Percentiles rank a stretch among this genome's conserved stretches.
phyloP scores from a whole-genome alignment of 2,888 invertebrate species.

The Cosmia pyralina region DNA sequence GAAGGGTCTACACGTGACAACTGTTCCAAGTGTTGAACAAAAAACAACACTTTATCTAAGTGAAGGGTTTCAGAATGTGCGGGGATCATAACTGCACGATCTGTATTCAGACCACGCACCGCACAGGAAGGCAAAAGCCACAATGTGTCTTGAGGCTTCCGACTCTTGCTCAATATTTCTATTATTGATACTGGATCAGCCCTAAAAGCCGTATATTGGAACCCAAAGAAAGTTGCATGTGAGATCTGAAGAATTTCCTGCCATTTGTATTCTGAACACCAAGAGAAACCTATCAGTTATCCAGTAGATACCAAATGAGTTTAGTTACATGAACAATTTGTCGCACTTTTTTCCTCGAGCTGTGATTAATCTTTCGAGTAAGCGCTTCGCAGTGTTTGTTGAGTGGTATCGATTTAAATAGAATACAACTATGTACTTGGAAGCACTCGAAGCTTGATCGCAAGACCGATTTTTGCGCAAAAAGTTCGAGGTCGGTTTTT shows the following conservation, averaged over 20 bases:
- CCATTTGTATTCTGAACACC: slow-evolving; percentile 53
- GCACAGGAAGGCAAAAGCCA: slow-evolving; percentile 84
- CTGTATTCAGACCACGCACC: slow-evolving; percentile 80
- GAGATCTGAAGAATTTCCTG: slow-evolving; percentile 32
- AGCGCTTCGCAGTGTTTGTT: slow-evolving; percentile 42
- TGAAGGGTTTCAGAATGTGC: slow-evolving; percentile 77
- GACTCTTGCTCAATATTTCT: slow-evolving; percentile 83
- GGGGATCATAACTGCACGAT: slow-evolving; percentile 75
- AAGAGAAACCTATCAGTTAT: slow-evolving; percentile 45
- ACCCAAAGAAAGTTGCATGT: slow-evolving; percentile 55
- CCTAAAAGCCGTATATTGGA: slow-evolving; percentile 69
- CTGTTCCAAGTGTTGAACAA: slow-evolving; percentile 74
- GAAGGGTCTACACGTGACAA: slow-evolving; percentile 72
- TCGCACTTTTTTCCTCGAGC: slow-evolving; percentile 51
- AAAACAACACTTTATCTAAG: slow-evolving; percentile 78
- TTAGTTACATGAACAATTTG: slow-evolving; percentile 53
- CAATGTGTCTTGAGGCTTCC: slow-evolving; percentile 84
- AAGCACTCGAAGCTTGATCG: slow-evolving; percentile 62
- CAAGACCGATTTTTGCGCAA: slow-evolving; percentile 69
- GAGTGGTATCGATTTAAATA: slow-evolving; percentile 58
- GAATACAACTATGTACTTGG: slow-evolving; percentile 42
- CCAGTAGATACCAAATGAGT: slow-evolving; percentile 52
- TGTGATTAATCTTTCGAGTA: slow-evolving; percentile 45
- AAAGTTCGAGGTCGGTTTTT: slow-evolving; percentile 74
- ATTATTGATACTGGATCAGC: slow-evolving; percentile 77